These are phyloP conservation scores for Ctenochaetus hawaiiensis DNA, from an alignment of 2,797 vertebrate species.

Conservation along the genomic window DNA sequence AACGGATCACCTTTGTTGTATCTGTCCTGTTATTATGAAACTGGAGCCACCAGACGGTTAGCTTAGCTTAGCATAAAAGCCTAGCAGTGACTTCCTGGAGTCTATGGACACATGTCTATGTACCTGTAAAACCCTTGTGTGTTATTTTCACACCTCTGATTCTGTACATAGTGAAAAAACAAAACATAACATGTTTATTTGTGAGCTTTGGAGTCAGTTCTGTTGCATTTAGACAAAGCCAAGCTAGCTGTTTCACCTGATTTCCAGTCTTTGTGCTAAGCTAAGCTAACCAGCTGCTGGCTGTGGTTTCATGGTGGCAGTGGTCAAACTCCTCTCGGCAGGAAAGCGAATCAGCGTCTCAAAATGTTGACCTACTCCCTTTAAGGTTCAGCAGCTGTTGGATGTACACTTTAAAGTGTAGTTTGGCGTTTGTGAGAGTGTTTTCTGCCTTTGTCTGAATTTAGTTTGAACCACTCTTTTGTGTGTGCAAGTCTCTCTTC, in stretches of 20 bases:
- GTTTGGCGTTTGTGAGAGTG: neutral
- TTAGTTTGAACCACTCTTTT: constrained; percentile 46
- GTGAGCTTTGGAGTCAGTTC: neutral
- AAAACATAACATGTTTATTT: neutral
- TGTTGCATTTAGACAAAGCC: neutral
- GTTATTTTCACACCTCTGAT: neutral
- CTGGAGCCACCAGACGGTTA: too few relatives aligned
- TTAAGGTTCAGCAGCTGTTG: constrained; percentile 9
- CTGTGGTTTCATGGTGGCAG: neutral
- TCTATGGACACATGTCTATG: neutral
- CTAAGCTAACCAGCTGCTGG: neutral
- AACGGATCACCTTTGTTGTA: too few relatives aligned
- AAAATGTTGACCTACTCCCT: constrained; percentile 2
- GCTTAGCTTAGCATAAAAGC: too few relatives aligned
- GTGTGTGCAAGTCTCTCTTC: constrained; percentile 35
- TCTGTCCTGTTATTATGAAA: too few relatives aligned
- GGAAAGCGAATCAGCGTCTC: neutral
- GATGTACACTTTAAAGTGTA: constrained; percentile 4
- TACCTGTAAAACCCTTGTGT: neutral
- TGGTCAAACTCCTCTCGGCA: neutral
- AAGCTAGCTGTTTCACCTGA: neutral
- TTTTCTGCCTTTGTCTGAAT: constrained; percentile 55
- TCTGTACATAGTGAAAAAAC: neutral
- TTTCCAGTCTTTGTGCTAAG: constrained; percentile 1
- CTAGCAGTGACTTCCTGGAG: neutral